Conservation (phyloP, 2,797 vertebrate genomes). For the Dallia pectoralis region DNA sequence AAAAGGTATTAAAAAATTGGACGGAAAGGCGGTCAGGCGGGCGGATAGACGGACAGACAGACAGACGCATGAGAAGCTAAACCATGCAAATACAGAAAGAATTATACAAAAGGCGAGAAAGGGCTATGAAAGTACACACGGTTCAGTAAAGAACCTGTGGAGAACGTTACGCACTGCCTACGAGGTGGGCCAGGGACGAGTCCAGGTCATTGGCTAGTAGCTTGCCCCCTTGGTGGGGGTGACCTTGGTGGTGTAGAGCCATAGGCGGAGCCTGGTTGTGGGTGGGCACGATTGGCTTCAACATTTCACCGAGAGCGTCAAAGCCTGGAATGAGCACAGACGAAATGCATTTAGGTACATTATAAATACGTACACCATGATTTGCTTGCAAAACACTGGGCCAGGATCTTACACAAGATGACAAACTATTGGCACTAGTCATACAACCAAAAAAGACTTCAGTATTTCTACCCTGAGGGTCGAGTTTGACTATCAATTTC, state of each 20-base stretch:
- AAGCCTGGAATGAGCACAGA: slow-evolving; percentile 60
- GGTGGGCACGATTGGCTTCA: slow-evolving; percentile 78
- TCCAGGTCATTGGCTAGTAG: slow-evolving; percentile 84
- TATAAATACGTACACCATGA: background rate
- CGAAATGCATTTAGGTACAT: background rate
- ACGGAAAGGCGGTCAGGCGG: no score
- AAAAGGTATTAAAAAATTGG: no score
- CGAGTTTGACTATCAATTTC: background rate
- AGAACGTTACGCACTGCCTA: slow-evolving; percentile 81
- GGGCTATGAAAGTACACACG: background rate
- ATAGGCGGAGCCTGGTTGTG: slow-evolving; percentile 68
- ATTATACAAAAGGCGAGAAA: background rate
- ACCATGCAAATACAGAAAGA: background rate
- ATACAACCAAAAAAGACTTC: background rate
- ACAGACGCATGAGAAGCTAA: background rate
- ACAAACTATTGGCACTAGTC: background rate
- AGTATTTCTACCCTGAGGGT: background rate
- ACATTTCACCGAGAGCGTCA: slow-evolving; percentile 76
- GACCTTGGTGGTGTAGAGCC: slow-evolving; percentile 70
- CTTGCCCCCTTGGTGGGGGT: slow-evolving; percentile 70
- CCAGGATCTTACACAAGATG: background rate
- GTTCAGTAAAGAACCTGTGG: background rate
- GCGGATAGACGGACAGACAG: background rate
- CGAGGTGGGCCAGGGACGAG: slow-evolving; percentile 85
- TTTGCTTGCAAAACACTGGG: background rate